Evolutionary conservation across 2,888 invertebrate species (phyloP), one percentile per base, ranked within the genome.

Genomic region (Drosophila mulleri): DNA sequence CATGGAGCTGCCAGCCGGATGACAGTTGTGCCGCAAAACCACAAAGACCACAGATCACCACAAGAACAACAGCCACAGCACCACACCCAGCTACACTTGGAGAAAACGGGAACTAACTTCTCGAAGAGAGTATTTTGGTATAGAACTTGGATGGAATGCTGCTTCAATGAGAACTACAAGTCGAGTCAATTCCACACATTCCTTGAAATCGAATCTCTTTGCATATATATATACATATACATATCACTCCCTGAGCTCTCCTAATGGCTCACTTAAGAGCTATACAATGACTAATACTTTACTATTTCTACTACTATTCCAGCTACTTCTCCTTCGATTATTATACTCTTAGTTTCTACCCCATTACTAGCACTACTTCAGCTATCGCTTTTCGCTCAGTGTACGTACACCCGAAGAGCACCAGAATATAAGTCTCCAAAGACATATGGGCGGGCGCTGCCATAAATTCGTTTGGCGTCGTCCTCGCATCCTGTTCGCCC

Each of bases 391-490:
- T 48, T 48, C 59, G 39, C 18, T 20, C 11, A 59, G 59, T 59
- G 59, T 39, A 59, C 39, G 7, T 16, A 47, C 58, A 59, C 58
- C 12, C 52, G 35, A 26, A 9, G 18, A 37, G 37, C 39, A 54
- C 50, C 73, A 54, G 65, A 75, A 50, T 72, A 80, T 75, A 88
- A 88, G 82, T 88, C 89, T 89, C 85, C 78, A 71, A 88, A 88
- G 83, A 83, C 83, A 77, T 82, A 82, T 83, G 83, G 67, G 73
- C 70, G 80, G 65, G 62, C 73, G 74, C 77, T 78, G 87, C 89
- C 89, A 90, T 90, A 88, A 88, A 88, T 90, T 88, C 73, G 74
- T 66, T 68, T 67, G 63, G 65, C 65, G 64, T 67, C 78, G 47
- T 68, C 64, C 72, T 75, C 57, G 42, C 70, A 44, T 69, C 68